phyloP scores from a whole-genome alignment of 2,797 vertebrate species.

The Tamandua tetradactyla region DNA sequence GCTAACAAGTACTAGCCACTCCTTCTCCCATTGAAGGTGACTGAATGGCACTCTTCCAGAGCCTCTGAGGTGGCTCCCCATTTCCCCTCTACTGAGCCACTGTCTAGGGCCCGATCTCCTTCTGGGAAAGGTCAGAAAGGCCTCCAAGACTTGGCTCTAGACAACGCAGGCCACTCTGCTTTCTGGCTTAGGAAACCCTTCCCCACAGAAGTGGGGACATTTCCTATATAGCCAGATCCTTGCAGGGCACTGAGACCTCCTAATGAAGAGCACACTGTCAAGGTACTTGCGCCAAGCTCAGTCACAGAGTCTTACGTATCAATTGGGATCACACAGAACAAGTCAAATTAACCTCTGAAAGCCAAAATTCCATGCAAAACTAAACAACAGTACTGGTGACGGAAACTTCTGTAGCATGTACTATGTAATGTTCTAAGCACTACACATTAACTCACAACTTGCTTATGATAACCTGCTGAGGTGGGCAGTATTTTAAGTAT shows the following conservation, averaged over 20 bases:
- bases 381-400: not conserved
- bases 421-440: not conserved
- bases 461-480: not conserved
- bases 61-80: not conserved
- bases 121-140: constrained; percentile 16
- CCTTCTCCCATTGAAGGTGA: not conserved
- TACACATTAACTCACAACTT: too few species aligned
- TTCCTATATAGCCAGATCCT: not conserved
- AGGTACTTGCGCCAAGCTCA: not conserved
- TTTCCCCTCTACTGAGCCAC: not conserved
- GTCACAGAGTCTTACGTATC: not conserved
- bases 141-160: not conserved
- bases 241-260: not conserved
- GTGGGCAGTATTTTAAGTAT: accelerated
- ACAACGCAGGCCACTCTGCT: not conserved
- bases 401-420: not conserved
- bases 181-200: not conserved
- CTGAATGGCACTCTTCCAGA: not conserved
- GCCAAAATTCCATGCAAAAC: not conserved
- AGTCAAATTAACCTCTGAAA: not conserved
- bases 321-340: not conserved
- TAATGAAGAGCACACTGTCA: not conserved
- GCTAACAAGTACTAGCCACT: not conserved
- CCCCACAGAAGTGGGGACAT: not conserved
- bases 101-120: not conserved